Evolutionary conservation across 2,888 invertebrate genomes (phyloP).

Genomic region (Aphodius sticticus): DNA sequence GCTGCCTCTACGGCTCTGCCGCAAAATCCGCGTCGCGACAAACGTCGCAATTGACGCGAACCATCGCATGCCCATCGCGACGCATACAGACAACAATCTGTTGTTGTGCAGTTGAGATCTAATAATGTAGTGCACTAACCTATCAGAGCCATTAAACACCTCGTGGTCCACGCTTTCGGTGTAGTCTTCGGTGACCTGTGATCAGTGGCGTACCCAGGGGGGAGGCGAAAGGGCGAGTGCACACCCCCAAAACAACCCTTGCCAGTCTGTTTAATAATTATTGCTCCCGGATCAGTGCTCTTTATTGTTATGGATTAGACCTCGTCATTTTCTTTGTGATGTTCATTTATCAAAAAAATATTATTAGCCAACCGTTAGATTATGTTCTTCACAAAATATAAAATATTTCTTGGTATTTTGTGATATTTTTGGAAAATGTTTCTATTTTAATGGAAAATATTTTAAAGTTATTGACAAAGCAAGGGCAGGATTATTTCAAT

Average conservation of each 20-base stretch:
- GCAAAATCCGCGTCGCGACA: not conserved
- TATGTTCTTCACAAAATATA: not conserved
- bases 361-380: not conserved
- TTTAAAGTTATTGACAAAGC: no score
- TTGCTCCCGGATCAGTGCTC: not conserved
- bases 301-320: not conserved
- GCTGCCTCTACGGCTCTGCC: slow-evolving; percentile 30
- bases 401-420: not conserved
- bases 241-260: not conserved
- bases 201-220: not conserved
- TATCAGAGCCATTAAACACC: not conserved
- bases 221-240: not conserved
- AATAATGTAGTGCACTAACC: not conserved
- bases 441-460: no score
- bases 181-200: not conserved
- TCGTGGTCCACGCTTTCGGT: not conserved
- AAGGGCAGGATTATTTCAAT: no score
- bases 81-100: not conserved
- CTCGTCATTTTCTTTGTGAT: not conserved
- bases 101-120: not conserved
- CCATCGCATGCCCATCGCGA: not conserved
- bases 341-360: not conserved
- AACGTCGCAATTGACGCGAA: not conserved
- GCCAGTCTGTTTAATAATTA: not conserved
- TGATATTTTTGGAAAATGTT: not conserved